Evolutionary conservation across 2,113 vertebrate genomes (phyloP), one percentile per base, ranked within the genome.

Genomic region (Xiphophorus hellerii): DNA sequence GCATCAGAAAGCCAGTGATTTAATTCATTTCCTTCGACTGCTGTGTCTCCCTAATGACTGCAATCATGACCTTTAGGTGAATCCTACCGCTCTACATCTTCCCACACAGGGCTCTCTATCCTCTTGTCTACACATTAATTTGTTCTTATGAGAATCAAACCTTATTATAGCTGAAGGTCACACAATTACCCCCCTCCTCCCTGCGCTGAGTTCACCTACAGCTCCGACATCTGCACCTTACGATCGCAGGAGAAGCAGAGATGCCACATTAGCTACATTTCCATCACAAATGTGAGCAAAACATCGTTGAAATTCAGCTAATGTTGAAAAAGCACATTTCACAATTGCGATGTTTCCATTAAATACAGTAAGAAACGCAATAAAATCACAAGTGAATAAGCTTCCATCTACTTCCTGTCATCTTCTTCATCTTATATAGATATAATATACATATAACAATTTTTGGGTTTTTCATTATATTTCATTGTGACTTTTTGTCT

Each of bases 41-140:
- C 8, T 77, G 4, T 71, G 73, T 81, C 76, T 82, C 69, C 73
- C 73, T 86, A 83, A 87, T 83, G 74, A 82, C 78, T 85, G 69
- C 66, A 84, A 71, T 87, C 71, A 65, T 83, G 82, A 87, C 82
- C 80, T 88, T 85, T 87, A 74, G 58, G 14, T 69, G 42, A 54
- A 73, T 81, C 76, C 79, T 71, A 69, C 76, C 42, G 69, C 60
- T 79, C 75, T 39, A 6, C 63, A 11, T 74, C 66, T 73, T 76
- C 77, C 69, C 44, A 86, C 66, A 61, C 76, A 54, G 37, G 27
- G 30, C 71, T 83, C 79, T 73, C 84, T 62, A 8, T 79, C 62
- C 62, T 88, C 76, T 82, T 87, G 70, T 87, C 77, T 78, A 80
- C 77, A 84, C 66, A 82, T 86, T 85, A 22, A 90, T 89, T 89